Evolutionary conservation across 1,140 invertebrate species (phyloP).

Genomic region (Drosophila mojavensis): DNA sequence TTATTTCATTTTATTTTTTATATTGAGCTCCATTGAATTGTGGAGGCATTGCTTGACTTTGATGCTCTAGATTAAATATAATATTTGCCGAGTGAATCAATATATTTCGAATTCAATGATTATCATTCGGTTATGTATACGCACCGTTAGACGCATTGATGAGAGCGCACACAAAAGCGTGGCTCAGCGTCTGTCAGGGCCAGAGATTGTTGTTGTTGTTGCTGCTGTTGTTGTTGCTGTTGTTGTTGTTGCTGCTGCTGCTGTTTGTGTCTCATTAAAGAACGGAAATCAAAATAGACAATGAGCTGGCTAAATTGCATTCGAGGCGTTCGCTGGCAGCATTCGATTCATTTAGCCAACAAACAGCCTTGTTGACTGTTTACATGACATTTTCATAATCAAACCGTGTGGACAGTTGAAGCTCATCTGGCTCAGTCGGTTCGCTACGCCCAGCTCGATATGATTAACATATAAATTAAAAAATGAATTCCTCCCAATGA

Average conservation of each 20-base stretch:
- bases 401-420: conserved; percentile 16
- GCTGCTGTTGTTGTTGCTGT: conserved; percentile 17
- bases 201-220: conserved; percentile 17
- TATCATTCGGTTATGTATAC: conserved; percentile 30
- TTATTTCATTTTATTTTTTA: not conserved
- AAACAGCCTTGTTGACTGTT: conserved; percentile 13
- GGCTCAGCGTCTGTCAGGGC: conserved; percentile 5
- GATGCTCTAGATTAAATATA: conserved; percentile 11
- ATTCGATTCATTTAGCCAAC: conserved; percentile 13
- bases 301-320: conserved; percentile 50
- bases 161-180: not conserved
- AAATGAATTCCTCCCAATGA: conserved; percentile 49
- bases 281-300: conserved; percentile 60
- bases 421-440: not conserved
- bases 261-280: conserved; percentile 40
- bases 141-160: conserved; percentile 22
- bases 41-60: conserved; percentile 1
- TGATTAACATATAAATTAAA: conserved; percentile 69
- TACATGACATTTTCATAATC: conserved; percentile 51
- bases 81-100: conserved; percentile 24
- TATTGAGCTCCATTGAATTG: conserved; percentile 8
- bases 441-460: conserved; percentile 28
- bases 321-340: conserved; percentile 12
- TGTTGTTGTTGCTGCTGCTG: conserved; percentile 15
- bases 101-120: conserved; percentile 34